A percentile compares a stretch with the other conserved stretches of the same genome.
phyloP scores from a whole-genome alignment of 2,797 vertebrate genomes.

The Hafferia zeledoni region DNA sequence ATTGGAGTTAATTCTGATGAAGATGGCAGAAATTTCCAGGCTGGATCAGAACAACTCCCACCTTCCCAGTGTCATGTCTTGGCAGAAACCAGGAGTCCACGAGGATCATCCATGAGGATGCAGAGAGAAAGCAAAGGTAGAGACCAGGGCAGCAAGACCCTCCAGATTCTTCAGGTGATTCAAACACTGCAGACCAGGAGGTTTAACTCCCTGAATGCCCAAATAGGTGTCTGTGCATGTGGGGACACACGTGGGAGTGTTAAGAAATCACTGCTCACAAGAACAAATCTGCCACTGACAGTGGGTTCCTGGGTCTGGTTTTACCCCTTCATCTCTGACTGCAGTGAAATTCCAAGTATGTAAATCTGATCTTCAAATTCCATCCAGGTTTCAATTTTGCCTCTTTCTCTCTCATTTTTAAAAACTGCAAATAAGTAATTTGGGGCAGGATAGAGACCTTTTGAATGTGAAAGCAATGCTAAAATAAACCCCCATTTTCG shows the following conservation, averaged over 20 bases:
- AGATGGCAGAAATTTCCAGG: not conserved
- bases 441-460: not conserved
- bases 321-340: not conserved
- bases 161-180: not conserved
- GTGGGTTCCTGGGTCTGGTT: not conserved
- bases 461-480: not conserved
- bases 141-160: not conserved
- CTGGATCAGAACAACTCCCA: not conserved
- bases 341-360: not conserved
- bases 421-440: not conserved
- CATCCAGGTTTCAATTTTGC: not conserved
- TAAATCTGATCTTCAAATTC: not conserved
- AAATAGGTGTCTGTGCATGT: not conserved
- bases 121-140: not conserved
- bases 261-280: not conserved
- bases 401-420: not conserved
- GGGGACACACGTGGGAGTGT: not conserved
- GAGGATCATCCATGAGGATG: not conserved
- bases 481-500: not conserved
- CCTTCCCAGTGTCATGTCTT: fast-evolving
- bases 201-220: not conserved
- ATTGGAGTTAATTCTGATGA: not conserved
- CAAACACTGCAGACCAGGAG: not conserved
- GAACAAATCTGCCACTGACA: not conserved
- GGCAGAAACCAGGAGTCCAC: not conserved